phyloP scores from a whole-genome alignment of 2,797 vertebrate species.

The Silurus lanzhouensis region DNA sequence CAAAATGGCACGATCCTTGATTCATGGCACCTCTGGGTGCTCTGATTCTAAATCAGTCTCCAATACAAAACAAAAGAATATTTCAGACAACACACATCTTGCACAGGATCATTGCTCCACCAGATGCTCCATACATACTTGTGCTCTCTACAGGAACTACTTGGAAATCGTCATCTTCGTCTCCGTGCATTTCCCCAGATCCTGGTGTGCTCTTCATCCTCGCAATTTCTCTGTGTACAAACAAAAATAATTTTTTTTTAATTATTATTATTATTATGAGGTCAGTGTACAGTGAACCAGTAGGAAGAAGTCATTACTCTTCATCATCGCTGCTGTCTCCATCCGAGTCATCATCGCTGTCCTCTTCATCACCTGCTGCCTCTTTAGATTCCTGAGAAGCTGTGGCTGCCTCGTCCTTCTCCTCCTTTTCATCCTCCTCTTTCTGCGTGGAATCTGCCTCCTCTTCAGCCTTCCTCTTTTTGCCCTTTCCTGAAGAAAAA shows the following conservation, averaged over 20 bases:
- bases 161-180: slow-evolving; percentile 72
- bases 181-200: slow-evolving; percentile 37
- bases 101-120: background rate
- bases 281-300: background rate
- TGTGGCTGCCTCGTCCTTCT: slow-evolving; percentile 56
- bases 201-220: slow-evolving; percentile 67
- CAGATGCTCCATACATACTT: slow-evolving; percentile 74
- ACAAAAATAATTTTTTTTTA: background rate
- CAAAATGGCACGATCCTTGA: no score
- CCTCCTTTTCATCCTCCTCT: slow-evolving; percentile 54
- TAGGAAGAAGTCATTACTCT: slow-evolving; percentile 63
- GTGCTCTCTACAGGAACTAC: slow-evolving; percentile 88
- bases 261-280: background rate
- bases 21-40: no score
- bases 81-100: background rate
- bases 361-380: background rate
- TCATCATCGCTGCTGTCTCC: slow-evolving; percentile 82
- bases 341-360: slow-evolving; percentile 69
- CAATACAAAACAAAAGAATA: background rate
- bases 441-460: slow-evolving; percentile 23
- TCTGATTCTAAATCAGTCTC: no score
- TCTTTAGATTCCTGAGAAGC: slow-evolving; percentile 60
- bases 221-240: slow-evolving; percentile 70
- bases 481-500: slow-evolving; percentile 58
- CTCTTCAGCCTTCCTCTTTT: slow-evolving; percentile 71